Conservation (phyloP, 2,888 invertebrate species). For the Bruchidius siliquastri region DNA sequence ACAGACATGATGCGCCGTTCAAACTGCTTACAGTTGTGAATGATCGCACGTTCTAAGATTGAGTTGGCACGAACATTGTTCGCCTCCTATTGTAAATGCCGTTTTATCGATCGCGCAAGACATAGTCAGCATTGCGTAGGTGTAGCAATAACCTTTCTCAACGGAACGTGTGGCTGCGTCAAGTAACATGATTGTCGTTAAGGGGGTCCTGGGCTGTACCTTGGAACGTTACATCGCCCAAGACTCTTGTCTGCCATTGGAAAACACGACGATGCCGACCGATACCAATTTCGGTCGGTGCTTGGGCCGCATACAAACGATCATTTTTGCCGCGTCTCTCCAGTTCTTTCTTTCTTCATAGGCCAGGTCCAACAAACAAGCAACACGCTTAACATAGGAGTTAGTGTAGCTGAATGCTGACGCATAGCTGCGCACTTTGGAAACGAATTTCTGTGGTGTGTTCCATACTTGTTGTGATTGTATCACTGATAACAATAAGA, state of each 20-base stretch:
- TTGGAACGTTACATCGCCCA: neutral
- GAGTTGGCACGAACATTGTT: no score
- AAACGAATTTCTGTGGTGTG: no score
- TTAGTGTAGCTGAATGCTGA: no score
- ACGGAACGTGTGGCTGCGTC: neutral
- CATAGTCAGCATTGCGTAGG: neutral
- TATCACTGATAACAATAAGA: no score
- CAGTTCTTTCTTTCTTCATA: neutral
- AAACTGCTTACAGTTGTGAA: no score
- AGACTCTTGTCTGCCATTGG: neutral
- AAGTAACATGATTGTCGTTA: neutral
- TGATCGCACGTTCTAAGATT: no score
- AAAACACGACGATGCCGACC: neutral
- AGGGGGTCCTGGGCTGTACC: neutral
- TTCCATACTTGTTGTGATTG: no score
- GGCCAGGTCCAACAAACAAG: neutral
- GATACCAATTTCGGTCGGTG: neutral
- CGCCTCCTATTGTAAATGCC: no score
- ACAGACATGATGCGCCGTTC: no score
- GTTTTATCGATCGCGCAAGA: no score
- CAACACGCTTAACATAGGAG: no score
- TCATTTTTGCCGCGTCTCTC: neutral
- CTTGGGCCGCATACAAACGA: neutral
- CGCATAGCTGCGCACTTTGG: no score
- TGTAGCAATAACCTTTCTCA: neutral